Conservation (phyloP, 1,140 invertebrate species). For the Atopsyche davidsoni region DNA sequence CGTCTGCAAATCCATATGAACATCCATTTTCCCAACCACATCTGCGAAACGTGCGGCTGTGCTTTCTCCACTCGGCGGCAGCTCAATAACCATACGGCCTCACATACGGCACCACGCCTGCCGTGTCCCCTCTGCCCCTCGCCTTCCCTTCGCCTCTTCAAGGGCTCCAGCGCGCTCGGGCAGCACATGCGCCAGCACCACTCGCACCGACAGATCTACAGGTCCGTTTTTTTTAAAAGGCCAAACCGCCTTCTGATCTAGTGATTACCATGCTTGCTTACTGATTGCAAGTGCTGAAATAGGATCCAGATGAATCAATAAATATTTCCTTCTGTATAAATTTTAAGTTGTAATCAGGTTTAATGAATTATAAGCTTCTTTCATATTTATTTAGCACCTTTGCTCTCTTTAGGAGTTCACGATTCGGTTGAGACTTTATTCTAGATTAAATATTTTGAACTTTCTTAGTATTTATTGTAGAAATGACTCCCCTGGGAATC, state of each 20-base stretch:
- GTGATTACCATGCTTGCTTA: not conserved
- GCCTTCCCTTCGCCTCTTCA: not conserved
- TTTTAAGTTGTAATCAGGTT: not conserved
- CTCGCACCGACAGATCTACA: not conserved
- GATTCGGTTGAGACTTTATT: too few relatives aligned
- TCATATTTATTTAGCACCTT: too few relatives aligned
- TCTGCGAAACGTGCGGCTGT: slow-evolving; percentile 2
- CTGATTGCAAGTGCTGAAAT: not conserved
- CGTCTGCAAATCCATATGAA: slow-evolving; percentile 8
- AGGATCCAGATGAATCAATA: not conserved
- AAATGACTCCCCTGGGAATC: too few relatives aligned
- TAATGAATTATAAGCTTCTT: too few relatives aligned
- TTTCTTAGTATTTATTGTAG: too few relatives aligned
- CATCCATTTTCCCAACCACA: slow-evolving; percentile 3
- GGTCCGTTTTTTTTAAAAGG: not conserved
- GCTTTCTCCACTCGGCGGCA: slow-evolving; percentile 1
- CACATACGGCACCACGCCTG: not conserved
- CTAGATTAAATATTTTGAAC: too few relatives aligned
- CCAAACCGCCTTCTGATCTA: too few relatives aligned
- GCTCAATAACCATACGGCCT: not conserved
- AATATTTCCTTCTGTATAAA: not conserved
- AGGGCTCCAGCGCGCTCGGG: not conserved
- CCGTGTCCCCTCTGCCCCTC: slow-evolving; percentile 1
- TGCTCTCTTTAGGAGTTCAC: too few relatives aligned
- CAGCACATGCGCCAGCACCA: not conserved